Evolutionary conservation across 1,140 invertebrate species (phyloP).

Genomic region (Brachionus angularis): DNA sequence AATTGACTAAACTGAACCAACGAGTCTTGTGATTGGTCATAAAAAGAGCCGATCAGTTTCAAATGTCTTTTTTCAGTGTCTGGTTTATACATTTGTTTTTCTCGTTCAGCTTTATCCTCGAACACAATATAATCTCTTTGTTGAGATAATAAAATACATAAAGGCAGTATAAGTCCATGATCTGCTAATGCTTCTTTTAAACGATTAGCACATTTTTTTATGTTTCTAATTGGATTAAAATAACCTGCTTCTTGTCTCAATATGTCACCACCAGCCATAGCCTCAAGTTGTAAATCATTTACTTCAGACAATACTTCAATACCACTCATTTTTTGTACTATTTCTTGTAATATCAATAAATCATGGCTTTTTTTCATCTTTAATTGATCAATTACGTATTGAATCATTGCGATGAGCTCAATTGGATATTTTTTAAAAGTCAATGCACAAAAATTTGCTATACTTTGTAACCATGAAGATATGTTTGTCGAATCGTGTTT

Average conservation of each 20-base stretch:
- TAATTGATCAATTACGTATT: slow-evolving; percentile 93
- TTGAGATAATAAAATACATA: slow-evolving; percentile 92
- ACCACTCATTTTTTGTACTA: slow-evolving; percentile 98
- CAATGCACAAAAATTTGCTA: slow-evolving; percentile 56
- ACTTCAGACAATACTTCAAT: slow-evolving; percentile 94
- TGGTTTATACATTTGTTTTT: slow-evolving; percentile 45
- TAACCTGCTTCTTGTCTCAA: slow-evolving; percentile 89
- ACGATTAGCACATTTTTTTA: slow-evolving; percentile 88
- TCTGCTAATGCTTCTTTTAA: slow-evolving; percentile 88
- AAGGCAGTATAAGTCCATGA: slow-evolving; percentile 81
- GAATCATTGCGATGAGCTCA: slow-evolving; percentile 85
- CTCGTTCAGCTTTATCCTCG: slow-evolving; percentile 47
- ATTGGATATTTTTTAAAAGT: slow-evolving; percentile 96
- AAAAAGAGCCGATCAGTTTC: slow-evolving; percentile 67
- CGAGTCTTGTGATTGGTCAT: slow-evolving; percentile 81
- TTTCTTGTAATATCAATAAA: slow-evolving; percentile 89
- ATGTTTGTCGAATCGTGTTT: slow-evolving; percentile 89
- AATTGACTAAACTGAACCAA: slow-evolving; percentile 96
- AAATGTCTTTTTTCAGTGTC: slow-evolving; percentile 81
- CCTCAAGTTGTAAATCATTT: slow-evolving; percentile 89
- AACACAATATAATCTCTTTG: slow-evolving; percentile 87
- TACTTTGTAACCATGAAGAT: slow-evolving; percentile 83
- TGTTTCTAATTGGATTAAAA: slow-evolving; percentile 92
- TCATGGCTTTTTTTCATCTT: slow-evolving; percentile 92
- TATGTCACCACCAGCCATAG: slow-evolving; percentile 90